Percentiles rank a stretch among this genome's conserved stretches.
phyloP scores from a whole-genome alignment of 2,888 invertebrate species.

The Erannis defoliaria region DNA sequence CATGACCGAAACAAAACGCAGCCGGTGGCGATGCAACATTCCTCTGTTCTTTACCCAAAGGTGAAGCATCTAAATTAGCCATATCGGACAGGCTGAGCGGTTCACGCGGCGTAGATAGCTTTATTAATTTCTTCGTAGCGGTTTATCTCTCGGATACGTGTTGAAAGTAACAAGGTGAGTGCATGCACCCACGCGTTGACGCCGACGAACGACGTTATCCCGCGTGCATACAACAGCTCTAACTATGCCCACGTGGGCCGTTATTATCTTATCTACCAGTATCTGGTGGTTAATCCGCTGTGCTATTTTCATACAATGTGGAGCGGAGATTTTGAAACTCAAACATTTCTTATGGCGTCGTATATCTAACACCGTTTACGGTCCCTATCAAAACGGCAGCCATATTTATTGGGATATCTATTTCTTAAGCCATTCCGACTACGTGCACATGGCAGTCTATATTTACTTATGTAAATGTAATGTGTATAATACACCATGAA shows the following conservation, averaged over 20 bases:
- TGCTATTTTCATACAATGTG: constrained; percentile 73
- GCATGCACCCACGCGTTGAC: constrained; percentile 76
- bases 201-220: constrained; percentile 42
- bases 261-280: constrained; percentile 71
- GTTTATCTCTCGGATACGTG: constrained; percentile 67
- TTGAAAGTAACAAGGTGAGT: constrained; percentile 76
- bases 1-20: constrained; percentile 18
- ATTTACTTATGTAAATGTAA: constrained; percentile 47
- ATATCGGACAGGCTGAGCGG: constrained; percentile 50
- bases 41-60: constrained; percentile 17
- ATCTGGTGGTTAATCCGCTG: constrained; percentile 67
- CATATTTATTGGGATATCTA: constrained; percentile 42
- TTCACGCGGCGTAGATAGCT: constrained; percentile 62
- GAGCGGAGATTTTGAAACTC: constrained; percentile 64
- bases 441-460: constrained; percentile 27
- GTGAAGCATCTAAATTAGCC: constrained; percentile 47
- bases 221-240: constrained; percentile 38
- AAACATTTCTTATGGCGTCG: constrained; percentile 48
- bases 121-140: constrained; percentile 64
- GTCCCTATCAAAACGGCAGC: constrained; percentile 25
- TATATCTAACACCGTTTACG: constrained; percentile 46
- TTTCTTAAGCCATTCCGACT: constrained; percentile 43
- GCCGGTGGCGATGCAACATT: constrained; percentile 7
- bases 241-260: constrained; percentile 66
- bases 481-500: constrained; percentile 44